Base-by-base conservation (phyloP, 2,888 invertebrate species). In the Kryphioiulus occultus region DNA sequence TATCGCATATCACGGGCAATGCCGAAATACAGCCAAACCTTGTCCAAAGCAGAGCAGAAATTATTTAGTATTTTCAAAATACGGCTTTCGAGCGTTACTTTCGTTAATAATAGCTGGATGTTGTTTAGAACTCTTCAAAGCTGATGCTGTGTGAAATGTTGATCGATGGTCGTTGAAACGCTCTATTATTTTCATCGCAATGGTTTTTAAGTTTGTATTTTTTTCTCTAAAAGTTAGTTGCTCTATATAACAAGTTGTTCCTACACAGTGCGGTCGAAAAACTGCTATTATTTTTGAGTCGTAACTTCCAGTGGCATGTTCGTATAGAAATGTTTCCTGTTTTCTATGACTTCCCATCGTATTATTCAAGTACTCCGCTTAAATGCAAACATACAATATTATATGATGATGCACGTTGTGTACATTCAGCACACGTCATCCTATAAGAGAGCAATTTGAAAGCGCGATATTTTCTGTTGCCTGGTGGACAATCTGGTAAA, bases 371-470 rank as follows among this genome's bases (percentile, higher is more conserved):
- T 68, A 26, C 68, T 26, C 10, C 68, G 68, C 68, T 68, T 68
- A 68, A 68, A 68, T 26, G 68, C 68, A 68, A 68, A 68, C 68
- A 22, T 68, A 68, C 68, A 68, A 68, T 68, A 68, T 68, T 68
- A 12, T 68, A 22, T n/a, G 68, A 68, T 68, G 68, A 68, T 68
- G 68, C 68, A 10, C 22, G 26, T 68, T 26, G 68, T 68, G 68
- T 68, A 68, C 68, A 68, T 68, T 68, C 68, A 68, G 22, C 68
- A 68, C 26, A 22, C 68, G 68, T 68, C 68, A 68, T 26, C 68
- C 68, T 68, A 7, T 22, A 68, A 68, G 68, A 22, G 68, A 68
- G 68, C 68, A 68, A 68, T 68, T 68, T 68, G 68, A 68, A 68
- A 68, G 68, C 68, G 26, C 68, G 26, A 68, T 68, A 22, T 68